Percentiles rank a stretch among this genome's conserved stretches.
phyloP scores from a whole-genome alignment of 2,113 vertebrate species.

The Callipepla squamata region DNA sequence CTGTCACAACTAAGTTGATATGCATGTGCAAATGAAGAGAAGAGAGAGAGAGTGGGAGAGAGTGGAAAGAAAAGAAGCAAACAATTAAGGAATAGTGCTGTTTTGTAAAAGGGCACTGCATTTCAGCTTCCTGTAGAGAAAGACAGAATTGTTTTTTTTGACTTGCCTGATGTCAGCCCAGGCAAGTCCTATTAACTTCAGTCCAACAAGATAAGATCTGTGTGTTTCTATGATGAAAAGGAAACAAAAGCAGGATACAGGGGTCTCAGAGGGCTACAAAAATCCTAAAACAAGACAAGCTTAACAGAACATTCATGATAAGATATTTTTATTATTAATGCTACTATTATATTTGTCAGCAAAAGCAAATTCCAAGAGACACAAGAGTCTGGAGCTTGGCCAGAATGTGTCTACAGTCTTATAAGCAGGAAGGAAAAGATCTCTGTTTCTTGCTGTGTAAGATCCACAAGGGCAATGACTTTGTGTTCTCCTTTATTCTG shows the following conservation, averaged over 20 bases:
- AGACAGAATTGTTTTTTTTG: background rate
- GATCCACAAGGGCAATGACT: conserved; percentile 7
- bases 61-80: background rate
- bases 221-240: background rate
- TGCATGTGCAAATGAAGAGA: background rate
- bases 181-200: background rate
- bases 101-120: background rate
- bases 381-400: background rate
- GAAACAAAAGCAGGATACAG: background rate
- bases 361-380: background rate
- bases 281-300: background rate
- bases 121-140: background rate
- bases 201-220: background rate
- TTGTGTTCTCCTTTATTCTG: conserved; percentile 38
- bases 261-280: background rate
- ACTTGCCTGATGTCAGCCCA: background rate
- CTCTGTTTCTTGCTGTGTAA: background rate
- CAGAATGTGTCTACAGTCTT: background rate
- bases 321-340: conserved; percentile 15
- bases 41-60: background rate
- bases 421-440: background rate
- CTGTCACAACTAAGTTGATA: background rate
- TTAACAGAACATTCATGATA: background rate
- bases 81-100: background rate
- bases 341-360: conserved; percentile 1